Evolutionary conservation across 1,140 invertebrate species (phyloP).

Genomic region (Neodiprion fabricii): DNA sequence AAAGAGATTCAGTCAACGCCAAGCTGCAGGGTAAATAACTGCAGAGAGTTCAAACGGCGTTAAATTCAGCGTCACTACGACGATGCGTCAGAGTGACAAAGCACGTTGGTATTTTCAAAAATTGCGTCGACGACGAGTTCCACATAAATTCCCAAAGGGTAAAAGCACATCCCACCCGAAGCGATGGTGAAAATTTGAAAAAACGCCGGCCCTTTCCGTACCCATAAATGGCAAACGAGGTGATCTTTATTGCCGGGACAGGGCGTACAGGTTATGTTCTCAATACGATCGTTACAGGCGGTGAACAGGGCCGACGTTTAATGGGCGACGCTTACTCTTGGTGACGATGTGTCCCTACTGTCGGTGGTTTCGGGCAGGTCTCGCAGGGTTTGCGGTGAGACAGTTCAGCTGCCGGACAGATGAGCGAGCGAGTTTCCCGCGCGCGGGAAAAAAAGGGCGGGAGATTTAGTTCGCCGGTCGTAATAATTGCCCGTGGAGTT

Average conservation of each 20-base stretch:
- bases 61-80: too few relatives aligned
- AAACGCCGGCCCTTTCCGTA: background rate
- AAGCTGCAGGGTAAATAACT: too few relatives aligned
- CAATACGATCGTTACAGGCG: background rate
- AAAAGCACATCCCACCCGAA: too few relatives aligned
- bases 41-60: too few relatives aligned
- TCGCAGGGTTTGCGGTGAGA: slow-evolving; percentile 2
- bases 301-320: background rate
- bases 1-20: too few relatives aligned
- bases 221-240: background rate
- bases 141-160: too few relatives aligned
- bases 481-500: background rate
- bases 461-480: background rate
- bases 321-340: background rate
- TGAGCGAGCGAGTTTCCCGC: too few relatives aligned
- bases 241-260: background rate
- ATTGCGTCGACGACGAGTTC: too few relatives aligned
- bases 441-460: too few relatives aligned
- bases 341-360: background rate
- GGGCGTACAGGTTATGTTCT: background rate
- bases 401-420: background rate
- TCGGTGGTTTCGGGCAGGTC: background rate
- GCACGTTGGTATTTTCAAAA: too few relatives aligned
- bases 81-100: too few relatives aligned
- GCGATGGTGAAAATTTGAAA: too few relatives aligned